Evolutionary conservation across 2,888 invertebrate species (phyloP).

Genomic region (Drosophila mimica): DNA sequence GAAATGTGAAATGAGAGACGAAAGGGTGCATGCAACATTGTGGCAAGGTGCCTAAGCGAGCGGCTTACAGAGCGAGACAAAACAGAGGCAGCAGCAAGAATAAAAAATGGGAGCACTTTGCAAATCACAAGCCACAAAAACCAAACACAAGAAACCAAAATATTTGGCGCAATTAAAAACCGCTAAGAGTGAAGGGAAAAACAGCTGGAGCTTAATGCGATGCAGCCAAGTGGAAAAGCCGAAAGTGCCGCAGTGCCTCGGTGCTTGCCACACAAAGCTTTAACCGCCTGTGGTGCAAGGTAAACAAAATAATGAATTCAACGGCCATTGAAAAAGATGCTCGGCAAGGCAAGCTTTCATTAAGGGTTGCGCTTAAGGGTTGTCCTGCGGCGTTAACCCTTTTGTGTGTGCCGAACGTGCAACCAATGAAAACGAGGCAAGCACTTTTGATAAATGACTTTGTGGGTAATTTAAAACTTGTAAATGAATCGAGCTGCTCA

Average conservation of each 20-base stretch:
- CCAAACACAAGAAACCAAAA: conserved; percentile 42
- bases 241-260: neutral
- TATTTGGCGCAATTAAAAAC: conserved; percentile 44
- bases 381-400: conserved; percentile 49
- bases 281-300: conserved; percentile 23
- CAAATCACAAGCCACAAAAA: neutral
- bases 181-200: neutral
- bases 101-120: neutral
- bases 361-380: conserved; percentile 50
- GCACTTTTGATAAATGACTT: conserved; percentile 42
- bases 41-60: conserved; percentile 53
- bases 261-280: conserved; percentile 34
- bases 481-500: conserved; percentile 42
- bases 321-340: conserved; percentile 50
- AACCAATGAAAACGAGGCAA: conserved; percentile 42
- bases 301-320: conserved; percentile 38
- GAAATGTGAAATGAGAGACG: conserved; percentile 7
- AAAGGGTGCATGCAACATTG: conserved; percentile 52
- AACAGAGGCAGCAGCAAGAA: neutral
- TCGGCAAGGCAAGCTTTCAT: conserved; percentile 34
- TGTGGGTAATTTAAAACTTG: conserved; percentile 29
- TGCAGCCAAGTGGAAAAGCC: conserved; percentile 21
- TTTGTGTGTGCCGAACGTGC: conserved; percentile 6
- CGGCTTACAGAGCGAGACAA: conserved; percentile 32
- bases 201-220: conserved; percentile 45